Conservation (phyloP, 23 tunicate species). For the Halocynthia roretzi region DNA sequence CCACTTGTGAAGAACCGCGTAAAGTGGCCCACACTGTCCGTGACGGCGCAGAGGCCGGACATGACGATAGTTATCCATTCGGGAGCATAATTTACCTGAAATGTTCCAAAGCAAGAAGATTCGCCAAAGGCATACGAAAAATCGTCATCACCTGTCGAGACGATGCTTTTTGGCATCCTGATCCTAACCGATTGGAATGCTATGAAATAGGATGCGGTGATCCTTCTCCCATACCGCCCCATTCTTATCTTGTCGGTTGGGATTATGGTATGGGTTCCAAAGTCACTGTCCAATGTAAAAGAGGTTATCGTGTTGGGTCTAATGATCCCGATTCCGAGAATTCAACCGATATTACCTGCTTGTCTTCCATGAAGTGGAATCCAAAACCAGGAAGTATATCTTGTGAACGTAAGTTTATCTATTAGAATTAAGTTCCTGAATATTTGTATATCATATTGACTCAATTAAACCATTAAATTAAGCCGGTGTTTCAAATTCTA, state of each 20-base stretch:
- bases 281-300: slow-evolving; percentile 34
- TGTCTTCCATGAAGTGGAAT: slow-evolving; percentile 26
- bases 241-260: slow-evolving; percentile 42
- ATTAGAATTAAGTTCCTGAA: too few species aligned
- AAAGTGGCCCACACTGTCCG: slow-evolving; percentile 28
- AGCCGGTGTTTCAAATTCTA: too few species aligned
- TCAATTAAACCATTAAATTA: background rate
- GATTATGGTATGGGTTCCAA: slow-evolving; percentile 31
- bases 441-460: too few species aligned
- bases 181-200: slow-evolving; percentile 36
- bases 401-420: slow-evolving; percentile 41
- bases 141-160: slow-evolving; percentile 52
- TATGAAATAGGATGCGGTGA: slow-evolving; percentile 41
- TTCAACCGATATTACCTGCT: slow-evolving; percentile 24
- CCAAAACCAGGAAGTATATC: slow-evolving; percentile 11
- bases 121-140: slow-evolving; percentile 29
- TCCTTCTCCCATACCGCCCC: slow-evolving; percentile 29
- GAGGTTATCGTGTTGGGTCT: slow-evolving; percentile 37
- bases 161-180: slow-evolving; percentile 74
- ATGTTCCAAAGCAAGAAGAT: slow-evolving; percentile 35
- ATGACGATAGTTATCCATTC: slow-evolving; percentile 13
- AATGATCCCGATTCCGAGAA: background rate
- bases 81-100: slow-evolving; percentile 47
- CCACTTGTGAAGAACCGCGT: slow-evolving; percentile 45
- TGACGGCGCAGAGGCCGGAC: slow-evolving; percentile 23